Evolutionary conservation across 2,113 vertebrate genomes (phyloP).

Genomic region (Triplophysa tibetana): DNA sequence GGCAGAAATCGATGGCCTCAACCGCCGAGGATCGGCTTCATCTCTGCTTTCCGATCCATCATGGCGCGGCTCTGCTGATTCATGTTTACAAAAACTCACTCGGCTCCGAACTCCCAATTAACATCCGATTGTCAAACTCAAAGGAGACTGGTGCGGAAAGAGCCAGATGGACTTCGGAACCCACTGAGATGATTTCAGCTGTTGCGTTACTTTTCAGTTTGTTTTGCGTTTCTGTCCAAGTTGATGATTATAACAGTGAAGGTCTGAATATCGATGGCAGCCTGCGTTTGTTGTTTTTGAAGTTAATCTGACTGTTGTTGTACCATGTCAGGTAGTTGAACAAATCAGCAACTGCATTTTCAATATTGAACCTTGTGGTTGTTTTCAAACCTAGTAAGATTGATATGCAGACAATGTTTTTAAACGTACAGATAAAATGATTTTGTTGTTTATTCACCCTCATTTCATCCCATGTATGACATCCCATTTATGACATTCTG

Average conservation of each 20-base stretch:
- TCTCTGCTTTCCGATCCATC: slow-evolving; percentile 53
- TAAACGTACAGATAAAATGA: too few species aligned
- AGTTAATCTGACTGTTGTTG: not conserved
- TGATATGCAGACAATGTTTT: too few species aligned
- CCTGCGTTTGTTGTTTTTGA: not conserved
- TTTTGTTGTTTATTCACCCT: too few species aligned
- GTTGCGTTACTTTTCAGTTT: slow-evolving; percentile 10
- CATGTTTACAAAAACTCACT: slow-evolving; percentile 53
- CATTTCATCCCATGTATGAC: too few species aligned
- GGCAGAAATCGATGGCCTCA: slow-evolving; percentile 60
- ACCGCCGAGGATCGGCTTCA: slow-evolving; percentile 54
- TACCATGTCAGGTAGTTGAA: not conserved
- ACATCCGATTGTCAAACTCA: slow-evolving; percentile 47
- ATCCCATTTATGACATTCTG: too few species aligned
- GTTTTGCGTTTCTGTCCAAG: not conserved
- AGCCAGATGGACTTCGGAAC: slow-evolving; percentile 2
- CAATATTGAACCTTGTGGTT: not conserved
- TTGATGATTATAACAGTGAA: not conserved
- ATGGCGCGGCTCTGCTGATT: slow-evolving; percentile 51
- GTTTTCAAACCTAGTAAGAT: not conserved
- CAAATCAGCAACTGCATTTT: not conserved
- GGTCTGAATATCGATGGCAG: slow-evolving; percentile 15
- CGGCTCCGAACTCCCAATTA: slow-evolving; percentile 65
- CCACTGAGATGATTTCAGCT: slow-evolving; percentile 10
- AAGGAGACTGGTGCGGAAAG: slow-evolving; percentile 14